Percentiles rank a stretch among this genome's conserved stretches.
Evolutionary conservation across 2,888 invertebrate genomes (phyloP).

Genomic region (Lottia scabra): DNA sequence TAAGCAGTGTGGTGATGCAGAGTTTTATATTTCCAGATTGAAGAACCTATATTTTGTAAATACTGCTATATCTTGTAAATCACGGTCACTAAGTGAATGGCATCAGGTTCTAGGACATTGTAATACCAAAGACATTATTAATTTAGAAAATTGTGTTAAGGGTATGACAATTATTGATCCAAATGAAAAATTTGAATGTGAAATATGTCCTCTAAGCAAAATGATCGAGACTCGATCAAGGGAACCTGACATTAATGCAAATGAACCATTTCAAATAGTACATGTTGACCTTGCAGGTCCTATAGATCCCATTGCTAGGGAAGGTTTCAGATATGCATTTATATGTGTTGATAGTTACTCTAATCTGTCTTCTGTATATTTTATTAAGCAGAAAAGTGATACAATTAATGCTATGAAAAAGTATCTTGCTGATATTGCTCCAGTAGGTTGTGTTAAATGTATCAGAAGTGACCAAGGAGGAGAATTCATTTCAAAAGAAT

Average conservation of each 20-base stretch:
- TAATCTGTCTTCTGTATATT: slow-evolving; percentile 24
- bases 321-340: slow-evolving; percentile 28
- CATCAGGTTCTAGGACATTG: slow-evolving; percentile 27
- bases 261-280: slow-evolving; percentile 5
- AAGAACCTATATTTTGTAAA: not conserved
- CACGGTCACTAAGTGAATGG: slow-evolving; percentile 15
- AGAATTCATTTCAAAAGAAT: slow-evolving; percentile 14
- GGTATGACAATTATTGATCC: slow-evolving; percentile 22
- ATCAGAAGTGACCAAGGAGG: slow-evolving; percentile 12
- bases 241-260: not conserved
- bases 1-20: not conserved
- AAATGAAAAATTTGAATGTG: slow-evolving; percentile 16
- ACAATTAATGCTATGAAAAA: slow-evolving; percentile 15
- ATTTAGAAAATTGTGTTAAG: no score
- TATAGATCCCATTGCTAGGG: slow-evolving; percentile 20
- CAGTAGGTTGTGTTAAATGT: slow-evolving; percentile 16
- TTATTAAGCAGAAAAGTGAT: slow-evolving; percentile 28
- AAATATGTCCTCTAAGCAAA: slow-evolving; percentile 15
- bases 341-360: slow-evolving; percentile 29
- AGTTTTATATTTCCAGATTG: not conserved
- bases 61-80: not conserved
- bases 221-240: not conserved
- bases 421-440: slow-evolving; percentile 24
- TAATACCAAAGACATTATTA: slow-evolving; percentile 28
- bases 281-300: slow-evolving; percentile 26